These are phyloP conservation scores for Girardia tigrina DNA, from an alignment of 2,888 invertebrate genomes.

Conservation along the genomic window DNA sequence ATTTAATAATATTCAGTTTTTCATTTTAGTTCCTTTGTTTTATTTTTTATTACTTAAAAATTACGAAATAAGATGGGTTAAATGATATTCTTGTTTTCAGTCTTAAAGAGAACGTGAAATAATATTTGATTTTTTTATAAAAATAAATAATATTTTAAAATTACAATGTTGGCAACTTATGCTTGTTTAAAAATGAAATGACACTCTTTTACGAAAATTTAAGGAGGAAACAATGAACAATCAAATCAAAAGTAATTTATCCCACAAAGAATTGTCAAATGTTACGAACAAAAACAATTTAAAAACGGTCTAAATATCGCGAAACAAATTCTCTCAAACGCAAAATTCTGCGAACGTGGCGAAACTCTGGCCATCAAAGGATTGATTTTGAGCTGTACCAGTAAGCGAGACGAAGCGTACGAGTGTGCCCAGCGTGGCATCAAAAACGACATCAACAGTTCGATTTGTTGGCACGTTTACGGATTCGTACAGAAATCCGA, in stretches of 20 bases:
- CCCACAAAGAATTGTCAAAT: slow-evolving; percentile 55
- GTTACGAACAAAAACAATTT: slow-evolving; percentile 99
- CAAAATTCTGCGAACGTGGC: slow-evolving; percentile 79
- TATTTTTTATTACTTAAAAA: too few relatives aligned
- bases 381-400: slow-evolving; percentile 84
- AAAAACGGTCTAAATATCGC: slow-evolving; percentile 98
- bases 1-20: too few relatives aligned
- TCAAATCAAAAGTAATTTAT: slow-evolving; percentile 6
- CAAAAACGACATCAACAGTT: slow-evolving; percentile 83
- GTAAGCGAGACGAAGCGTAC: slow-evolving; percentile 92
- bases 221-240: slow-evolving; percentile 4
- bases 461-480: slow-evolving; percentile 99
- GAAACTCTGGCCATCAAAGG: slow-evolving; percentile 99
- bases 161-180: too few relatives aligned
- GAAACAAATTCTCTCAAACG: slow-evolving; percentile 90
- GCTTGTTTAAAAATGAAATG: too few relatives aligned
- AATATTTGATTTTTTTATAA: too few relatives aligned
- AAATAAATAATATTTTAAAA: too few relatives aligned
- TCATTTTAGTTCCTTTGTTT: too few relatives aligned
- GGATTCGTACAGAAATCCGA: slow-evolving; percentile 87
- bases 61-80: too few relatives aligned
- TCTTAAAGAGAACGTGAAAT: too few relatives aligned
- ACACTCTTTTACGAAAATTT: too few relatives aligned
- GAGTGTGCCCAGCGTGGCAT: slow-evolving; percentile 87
- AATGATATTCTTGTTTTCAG: too few relatives aligned